Conservation (phyloP, 2,113 vertebrate species). For the Arvicanthis niloticus region DNA sequence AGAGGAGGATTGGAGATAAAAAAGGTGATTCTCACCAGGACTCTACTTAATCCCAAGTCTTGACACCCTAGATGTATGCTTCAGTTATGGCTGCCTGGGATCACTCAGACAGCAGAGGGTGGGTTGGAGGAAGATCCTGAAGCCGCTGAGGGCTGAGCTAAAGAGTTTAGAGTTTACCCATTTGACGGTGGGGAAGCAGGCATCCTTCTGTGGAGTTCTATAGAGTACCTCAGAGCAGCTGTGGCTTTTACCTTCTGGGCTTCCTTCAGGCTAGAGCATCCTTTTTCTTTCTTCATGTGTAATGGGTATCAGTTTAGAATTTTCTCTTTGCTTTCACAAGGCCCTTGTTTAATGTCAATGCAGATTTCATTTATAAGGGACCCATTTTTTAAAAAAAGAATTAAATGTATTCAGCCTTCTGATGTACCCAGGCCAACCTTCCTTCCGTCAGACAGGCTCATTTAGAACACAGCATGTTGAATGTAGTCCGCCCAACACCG, state of each 20-base stretch:
- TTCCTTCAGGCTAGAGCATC: not conserved
- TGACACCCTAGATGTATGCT: not conserved
- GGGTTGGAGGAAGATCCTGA: not conserved
- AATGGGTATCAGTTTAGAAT: not conserved
- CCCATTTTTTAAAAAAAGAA: not conserved
- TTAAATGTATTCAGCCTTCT: not conserved
- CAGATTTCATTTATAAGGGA: not conserved
- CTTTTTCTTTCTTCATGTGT: not conserved
- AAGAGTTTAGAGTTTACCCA: not conserved
- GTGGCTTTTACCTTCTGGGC: not conserved
- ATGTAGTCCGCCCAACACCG: not conserved
- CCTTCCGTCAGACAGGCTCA: not conserved
- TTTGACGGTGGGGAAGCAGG: not conserved
- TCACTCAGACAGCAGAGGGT: not conserved
- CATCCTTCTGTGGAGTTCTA: not conserved
- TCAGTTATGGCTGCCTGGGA: not conserved
- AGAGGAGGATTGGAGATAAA: not conserved
- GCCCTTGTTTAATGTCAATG: not conserved
- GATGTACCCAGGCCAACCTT: not conserved
- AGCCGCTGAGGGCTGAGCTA: not conserved
- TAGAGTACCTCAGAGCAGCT: not conserved
- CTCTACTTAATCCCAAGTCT: not conserved
- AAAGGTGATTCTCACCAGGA: not conserved
- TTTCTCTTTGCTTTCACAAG: slow-evolving; percentile 1
- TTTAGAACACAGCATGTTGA: not conserved